Base-by-base conservation (phyloP, 53 echinoderm and acorn worm genomes). In the Temnopleurus reevesii region DNA sequence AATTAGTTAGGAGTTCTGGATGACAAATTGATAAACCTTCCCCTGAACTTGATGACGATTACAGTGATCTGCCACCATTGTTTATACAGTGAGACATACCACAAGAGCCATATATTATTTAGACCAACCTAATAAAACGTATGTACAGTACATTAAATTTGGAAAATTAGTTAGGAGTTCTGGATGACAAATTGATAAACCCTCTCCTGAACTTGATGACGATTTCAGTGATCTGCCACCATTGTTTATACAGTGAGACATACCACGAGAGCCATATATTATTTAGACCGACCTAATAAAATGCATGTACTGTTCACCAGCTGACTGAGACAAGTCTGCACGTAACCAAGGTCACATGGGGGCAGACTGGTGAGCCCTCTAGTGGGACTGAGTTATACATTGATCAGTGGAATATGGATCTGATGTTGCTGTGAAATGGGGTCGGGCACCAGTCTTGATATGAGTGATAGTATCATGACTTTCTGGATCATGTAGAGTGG, bases 241-340 rank as follows among this genome's bases (percentile, higher is more conserved):
- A 79, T 79, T 79, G 79, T 79, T 79, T 79, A 47, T 47, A 79
- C 46, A 49, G 79, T 79, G 36, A 46, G 45, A 79, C 79, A 79
- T 79, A 49, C 46, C 79, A 79, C 27, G 27, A 46, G 46, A 79
- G 79, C 49, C 49, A 38, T 41, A 8, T 71, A 38, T 41, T 71
- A 71, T 71, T 71, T 71, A 21, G 71, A 71, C 23, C 41, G 71
- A 71, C 71, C 71, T 38, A n/a, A 71, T 34, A 71, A 71, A 71
- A 38, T 71, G 71, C 41, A 34, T 71, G 71, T 21, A 71, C 38
- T 71, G 36, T 41, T 19, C n/a, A 71, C n/a, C 19, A 21, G 19
- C 36, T 41, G 41, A 71, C 38, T 23, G 38, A 41, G 31, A 38
- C 71, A 36, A 79, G 49, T 4, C 79, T 79, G 79, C 79, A 79